Evolutionary conservation across 2,797 vertebrate genomes (phyloP).

Genomic region (Poeciliopsis gracilis): DNA sequence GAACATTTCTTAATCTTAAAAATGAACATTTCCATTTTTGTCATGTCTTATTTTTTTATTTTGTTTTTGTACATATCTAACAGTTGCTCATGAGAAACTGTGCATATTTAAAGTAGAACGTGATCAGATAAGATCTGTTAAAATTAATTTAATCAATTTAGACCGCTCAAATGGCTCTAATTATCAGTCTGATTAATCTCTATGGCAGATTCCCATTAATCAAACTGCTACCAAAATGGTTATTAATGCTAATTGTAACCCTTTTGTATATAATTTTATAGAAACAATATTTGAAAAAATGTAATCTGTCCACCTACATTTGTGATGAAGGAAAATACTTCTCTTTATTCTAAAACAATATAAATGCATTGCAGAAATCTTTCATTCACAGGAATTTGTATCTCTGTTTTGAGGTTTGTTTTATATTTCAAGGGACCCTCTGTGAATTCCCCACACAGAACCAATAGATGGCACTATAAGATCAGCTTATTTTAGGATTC

Average conservation of each 20-base stretch:
- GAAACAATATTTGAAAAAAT: not conserved
- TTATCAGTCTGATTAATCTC: slow-evolving; percentile 59
- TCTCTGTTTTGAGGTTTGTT: not conserved
- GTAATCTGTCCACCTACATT: not conserved
- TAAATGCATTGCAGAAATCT: not conserved
- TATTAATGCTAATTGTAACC: not conserved
- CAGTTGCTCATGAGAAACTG: slow-evolving; percentile 32
- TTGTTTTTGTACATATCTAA: not conserved
- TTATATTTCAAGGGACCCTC: not conserved
- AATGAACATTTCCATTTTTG: not conserved
- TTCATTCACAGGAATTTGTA: not conserved
- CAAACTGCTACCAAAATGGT: slow-evolving; percentile 28
- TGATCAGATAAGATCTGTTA: slow-evolving; percentile 44
- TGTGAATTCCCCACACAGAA: not conserved
- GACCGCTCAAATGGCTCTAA: slow-evolving; percentile 53
- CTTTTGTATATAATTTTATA: not conserved
- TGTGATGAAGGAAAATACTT: not conserved
- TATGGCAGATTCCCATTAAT: slow-evolving; percentile 35
- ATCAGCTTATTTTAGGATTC: slow-evolving; percentile 34
- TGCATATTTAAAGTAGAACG: slow-evolving; percentile 38
- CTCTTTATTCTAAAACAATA: not conserved
- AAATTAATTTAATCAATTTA: slow-evolving; percentile 40
- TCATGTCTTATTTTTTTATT: not conserved
- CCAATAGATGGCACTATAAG: slow-evolving; percentile 76
- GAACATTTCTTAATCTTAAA: no score